Percentiles rank a stretch among this genome's conserved stretches.
Evolutionary conservation across 1,140 invertebrate species (phyloP).

Genomic region (Mercenaria mercenaria): DNA sequence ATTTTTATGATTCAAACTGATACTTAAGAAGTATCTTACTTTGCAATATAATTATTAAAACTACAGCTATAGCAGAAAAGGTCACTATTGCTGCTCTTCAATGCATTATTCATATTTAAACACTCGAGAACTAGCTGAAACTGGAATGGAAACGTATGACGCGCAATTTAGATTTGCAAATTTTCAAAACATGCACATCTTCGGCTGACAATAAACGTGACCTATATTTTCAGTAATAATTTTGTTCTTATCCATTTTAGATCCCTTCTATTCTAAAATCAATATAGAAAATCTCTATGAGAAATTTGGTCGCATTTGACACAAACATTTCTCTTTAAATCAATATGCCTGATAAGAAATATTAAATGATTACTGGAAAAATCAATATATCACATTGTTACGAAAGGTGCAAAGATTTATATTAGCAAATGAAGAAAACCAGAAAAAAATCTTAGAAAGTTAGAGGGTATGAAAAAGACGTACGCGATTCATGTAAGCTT

Average conservation of each 20-base stretch:
- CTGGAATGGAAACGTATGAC: too few species aligned
- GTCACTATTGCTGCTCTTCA: too few species aligned
- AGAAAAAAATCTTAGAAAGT: background rate
- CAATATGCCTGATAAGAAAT: slow-evolving; percentile 65
- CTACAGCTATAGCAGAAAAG: too few species aligned
- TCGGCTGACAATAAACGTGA: background rate
- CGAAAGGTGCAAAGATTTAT: slow-evolving; percentile 26
- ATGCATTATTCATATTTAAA: too few species aligned
- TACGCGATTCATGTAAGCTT: too few species aligned
- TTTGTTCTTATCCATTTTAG: slow-evolving; percentile 11
- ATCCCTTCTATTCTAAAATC: slow-evolving; percentile 55
- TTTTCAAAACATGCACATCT: background rate
- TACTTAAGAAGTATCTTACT: too few species aligned
- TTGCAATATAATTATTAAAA: too few species aligned
- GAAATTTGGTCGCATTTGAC: slow-evolving; percentile 56
- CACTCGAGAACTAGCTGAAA: too few species aligned
- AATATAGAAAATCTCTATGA: slow-evolving; percentile 57
- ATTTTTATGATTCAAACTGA: too few species aligned
- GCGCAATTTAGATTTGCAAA: too few species aligned
- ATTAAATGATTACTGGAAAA: slow-evolving; percentile 63
- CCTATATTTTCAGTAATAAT: slow-evolving; percentile 26
- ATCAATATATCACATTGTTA: slow-evolving; percentile 57
- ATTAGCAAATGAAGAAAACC: background rate
- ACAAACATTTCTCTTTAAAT: slow-evolving; percentile 66
- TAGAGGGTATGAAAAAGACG: too few species aligned